Evolutionary conservation across 1,140 invertebrate species (phyloP), one percentile per base, ranked within the genome.

Genomic region (Habropoda laboriosa): DNA sequence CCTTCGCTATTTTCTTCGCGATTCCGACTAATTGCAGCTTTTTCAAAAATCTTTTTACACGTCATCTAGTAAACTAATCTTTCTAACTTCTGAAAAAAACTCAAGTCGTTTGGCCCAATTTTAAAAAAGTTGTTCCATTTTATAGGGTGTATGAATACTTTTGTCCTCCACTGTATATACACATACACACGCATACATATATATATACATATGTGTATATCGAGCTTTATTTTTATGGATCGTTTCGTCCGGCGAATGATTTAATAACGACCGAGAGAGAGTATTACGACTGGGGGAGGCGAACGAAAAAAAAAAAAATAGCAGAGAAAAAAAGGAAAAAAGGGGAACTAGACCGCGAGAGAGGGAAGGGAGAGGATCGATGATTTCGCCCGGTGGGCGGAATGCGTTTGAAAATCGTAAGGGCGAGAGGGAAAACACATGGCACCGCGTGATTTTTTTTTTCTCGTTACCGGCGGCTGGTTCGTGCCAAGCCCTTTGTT

Each of bases 201-300:
- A n/a, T n/a, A n/a, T n/a, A n/a, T n/a, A n/a, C n/a, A n/a, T n/a
- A n/a, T n/a, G n/a, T n/a, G n/a, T n/a, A 64, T 55, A 66, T 58
- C 60, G 58, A 24, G 40, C n/a, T 79, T 79, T 79, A 74, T 79
- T 74, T 79, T 64, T 71, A 78, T 71, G 75, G 66, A 71, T 61
- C 75, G 75, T 49, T 71, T 60, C 75, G 40, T 16, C 18, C 30
- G 35, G 21, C n/a, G 35, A 49, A 51, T 78, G 75, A 78, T 78
- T 78, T 78, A 78, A 78, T 71, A 71, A 71, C 75, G 24, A 21
- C 40, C n/a, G n/a, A n/a, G n/a, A n/a, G n/a, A 30, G 53, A 32
- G 32, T 60, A 49, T 77, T 70, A 70, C 45, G n/a, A 58, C 5
- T n/a, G 27, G 5, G 40, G 53, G 16, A 8, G 24, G 30, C 30